Evolutionary conservation across 2,797 vertebrate genomes (phyloP).

Genomic region (Podarcis lilfordi): DNA sequence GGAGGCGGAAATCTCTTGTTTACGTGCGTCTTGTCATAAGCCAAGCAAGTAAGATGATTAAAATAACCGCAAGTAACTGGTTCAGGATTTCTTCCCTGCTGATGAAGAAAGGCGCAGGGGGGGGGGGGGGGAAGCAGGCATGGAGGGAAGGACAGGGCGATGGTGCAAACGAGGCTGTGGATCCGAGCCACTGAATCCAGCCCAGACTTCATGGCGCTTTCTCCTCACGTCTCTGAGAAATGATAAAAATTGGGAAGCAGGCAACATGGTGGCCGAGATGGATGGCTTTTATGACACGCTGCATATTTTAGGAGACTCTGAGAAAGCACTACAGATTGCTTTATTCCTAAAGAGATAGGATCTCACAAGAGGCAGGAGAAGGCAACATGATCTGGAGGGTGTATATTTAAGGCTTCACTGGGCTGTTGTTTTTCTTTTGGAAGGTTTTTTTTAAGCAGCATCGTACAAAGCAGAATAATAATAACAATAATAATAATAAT

Average conservation of each 20-base stretch:
- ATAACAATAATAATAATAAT: too few species aligned
- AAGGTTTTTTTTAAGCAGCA: background rate
- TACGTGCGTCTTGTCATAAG: conserved; percentile 16
- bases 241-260: conserved; percentile 34
- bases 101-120: background rate
- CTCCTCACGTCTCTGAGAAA: conserved; percentile 51
- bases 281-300: conserved; percentile 46
- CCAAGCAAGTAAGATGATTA: background rate
- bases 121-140: background rate
- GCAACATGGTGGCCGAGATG: conserved; percentile 57
- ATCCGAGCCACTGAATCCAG: conserved; percentile 44
- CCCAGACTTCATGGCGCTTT: conserved; percentile 60
- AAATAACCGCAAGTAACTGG: background rate
- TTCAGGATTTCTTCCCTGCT: background rate
- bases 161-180: background rate
- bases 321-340: conserved; percentile 35
- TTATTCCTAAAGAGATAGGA: conserved; percentile 11
- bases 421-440: background rate
- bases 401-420: conserved; percentile 5
- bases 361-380: conserved; percentile 19
- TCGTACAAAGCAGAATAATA: too few species aligned
- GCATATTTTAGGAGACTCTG: conserved; percentile 47
- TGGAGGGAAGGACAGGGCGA: background rate
- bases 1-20: rapidly evolving
- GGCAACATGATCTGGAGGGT: background rate